Base-by-base conservation (phyloP, 2,113 vertebrate genomes). In the Pomatorhinus ruficollis region DNA sequence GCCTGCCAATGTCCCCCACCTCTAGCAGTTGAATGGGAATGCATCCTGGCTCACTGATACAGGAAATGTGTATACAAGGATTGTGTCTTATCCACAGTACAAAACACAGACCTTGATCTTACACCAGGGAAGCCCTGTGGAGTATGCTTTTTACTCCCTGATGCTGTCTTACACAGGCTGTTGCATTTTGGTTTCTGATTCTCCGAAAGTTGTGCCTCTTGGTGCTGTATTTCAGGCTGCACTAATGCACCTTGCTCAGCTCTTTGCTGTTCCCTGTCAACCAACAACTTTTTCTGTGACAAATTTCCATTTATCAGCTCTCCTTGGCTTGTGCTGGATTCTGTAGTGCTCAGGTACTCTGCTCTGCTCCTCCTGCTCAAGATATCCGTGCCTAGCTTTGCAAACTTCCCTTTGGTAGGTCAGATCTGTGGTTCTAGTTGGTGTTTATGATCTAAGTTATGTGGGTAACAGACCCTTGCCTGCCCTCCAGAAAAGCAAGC, bases 1-100 rank as follows among this genome's bases (percentile, higher is more conserved):
- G 11, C 37, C 37, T 44, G 40, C 54, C 10, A 33, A 1, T 28
- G 69, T 74, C 8, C 30, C 9, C 9, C 6, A n/a, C 5, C 0
- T 0, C 54, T 59, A 57, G 42, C 18, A 30, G 23, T 2, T 75
- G 61, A 5, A 8, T 50, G 42, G 71, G 37, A 50, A 49, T 66
- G 23, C 31, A 21, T 71, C 30, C 27, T 39, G 42, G 21, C 27
- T 53, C 1, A 1, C 57, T 66, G 52, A 19, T 17, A 13, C 5
- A 17, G 50, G 35, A 65, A 65, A 30, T 47, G 23, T 39, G 31
- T 24, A 7, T 47, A 8, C 18, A 23, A 11, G 3, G 54, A 6
- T 15, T 45, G 20, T 57, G 35, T 75, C 40, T 70, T 37, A 42
- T 9, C 23, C 57, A 37, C 20, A 28, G 52, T 44, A 33, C 13